phyloP scores from a whole-genome alignment of 2,797 vertebrate genomes.

The Catamblyrhynchus diadema region DNA sequence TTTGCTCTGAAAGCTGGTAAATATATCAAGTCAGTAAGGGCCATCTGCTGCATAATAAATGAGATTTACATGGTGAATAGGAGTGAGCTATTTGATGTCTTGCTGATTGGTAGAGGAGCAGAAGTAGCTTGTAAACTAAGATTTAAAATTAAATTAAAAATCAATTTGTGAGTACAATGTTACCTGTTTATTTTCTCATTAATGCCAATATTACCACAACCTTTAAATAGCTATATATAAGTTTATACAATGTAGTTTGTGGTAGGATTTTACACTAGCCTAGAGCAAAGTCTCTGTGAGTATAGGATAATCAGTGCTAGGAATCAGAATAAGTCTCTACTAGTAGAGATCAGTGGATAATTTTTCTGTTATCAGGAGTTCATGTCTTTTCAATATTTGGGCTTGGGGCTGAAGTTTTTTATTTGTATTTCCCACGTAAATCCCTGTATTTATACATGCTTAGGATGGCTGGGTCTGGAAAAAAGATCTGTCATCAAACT shows the following conservation, averaged over 20 bases:
- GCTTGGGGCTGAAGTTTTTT: background rate
- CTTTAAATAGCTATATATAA: background rate
- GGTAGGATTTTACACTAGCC: background rate
- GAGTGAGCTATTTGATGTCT: background rate
- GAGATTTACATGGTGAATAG: background rate
- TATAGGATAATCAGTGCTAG: background rate
- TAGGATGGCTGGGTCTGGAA: background rate
- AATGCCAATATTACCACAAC: background rate
- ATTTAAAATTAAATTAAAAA: conserved; percentile 14
- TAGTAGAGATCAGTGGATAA: background rate
- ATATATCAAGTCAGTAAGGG: conserved; percentile 8
- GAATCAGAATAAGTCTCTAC: background rate
- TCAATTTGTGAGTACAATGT: background rate
- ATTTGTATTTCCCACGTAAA: background rate
- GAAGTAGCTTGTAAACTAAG: conserved; percentile 23
- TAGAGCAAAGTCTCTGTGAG: background rate
- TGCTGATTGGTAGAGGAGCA: conserved; percentile 39
- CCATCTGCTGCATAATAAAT: background rate
- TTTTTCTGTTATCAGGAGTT: background rate
- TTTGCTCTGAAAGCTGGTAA: conserved; percentile 48
- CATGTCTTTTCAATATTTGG: background rate
- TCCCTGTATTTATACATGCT: background rate
- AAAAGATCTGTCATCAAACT: background rate
- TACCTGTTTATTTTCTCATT: conserved; percentile 13
- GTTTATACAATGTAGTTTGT: conserved; percentile 1